Percentiles rank a stretch among this genome's conserved stretches.
phyloP scores from a whole-genome alignment of 2,113 vertebrate species.

The Dromiciops gliroides region DNA sequence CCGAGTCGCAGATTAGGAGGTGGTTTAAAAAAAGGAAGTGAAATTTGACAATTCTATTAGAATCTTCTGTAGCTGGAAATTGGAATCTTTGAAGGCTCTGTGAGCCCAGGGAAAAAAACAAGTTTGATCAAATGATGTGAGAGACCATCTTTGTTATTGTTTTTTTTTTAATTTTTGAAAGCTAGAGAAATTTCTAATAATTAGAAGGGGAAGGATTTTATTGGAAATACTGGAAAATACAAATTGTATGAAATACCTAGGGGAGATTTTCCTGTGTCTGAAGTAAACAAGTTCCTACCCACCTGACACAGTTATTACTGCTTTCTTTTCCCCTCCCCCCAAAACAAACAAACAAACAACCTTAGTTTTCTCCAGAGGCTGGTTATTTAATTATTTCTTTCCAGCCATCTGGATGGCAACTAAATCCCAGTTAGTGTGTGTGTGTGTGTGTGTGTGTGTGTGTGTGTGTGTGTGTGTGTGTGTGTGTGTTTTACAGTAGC shows the following conservation, averaged over 20 bases:
- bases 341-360: not conserved
- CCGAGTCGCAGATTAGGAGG: conserved; percentile 64
- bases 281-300: not conserved
- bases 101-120: conserved; percentile 46
- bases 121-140: conserved; percentile 74
- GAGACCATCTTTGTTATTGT: conserved; percentile 59
- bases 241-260: conserved; percentile 48
- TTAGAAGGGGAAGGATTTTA: conserved; percentile 65
- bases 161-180: conserved; percentile 54
- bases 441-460: not conserved
- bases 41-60: conserved; percentile 65
- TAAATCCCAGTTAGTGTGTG: conserved; percentile 27
- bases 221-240: conserved; percentile 68
- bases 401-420: conserved; percentile 35
- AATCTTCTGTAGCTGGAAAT: conserved; percentile 65
- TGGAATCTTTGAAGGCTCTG: conserved; percentile 68
- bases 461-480: not conserved
- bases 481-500: not conserved
- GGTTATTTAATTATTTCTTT: conserved; percentile 61
- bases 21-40: conserved; percentile 63
- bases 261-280: not conserved
- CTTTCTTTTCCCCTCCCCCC: not conserved
- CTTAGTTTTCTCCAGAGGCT: not conserved
- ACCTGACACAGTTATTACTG: conserved; percentile 42
- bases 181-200: conserved; percentile 62